phyloP scores from a whole-genome alignment of 2,888 invertebrate genomes.

The Griposia aprilina region DNA sequence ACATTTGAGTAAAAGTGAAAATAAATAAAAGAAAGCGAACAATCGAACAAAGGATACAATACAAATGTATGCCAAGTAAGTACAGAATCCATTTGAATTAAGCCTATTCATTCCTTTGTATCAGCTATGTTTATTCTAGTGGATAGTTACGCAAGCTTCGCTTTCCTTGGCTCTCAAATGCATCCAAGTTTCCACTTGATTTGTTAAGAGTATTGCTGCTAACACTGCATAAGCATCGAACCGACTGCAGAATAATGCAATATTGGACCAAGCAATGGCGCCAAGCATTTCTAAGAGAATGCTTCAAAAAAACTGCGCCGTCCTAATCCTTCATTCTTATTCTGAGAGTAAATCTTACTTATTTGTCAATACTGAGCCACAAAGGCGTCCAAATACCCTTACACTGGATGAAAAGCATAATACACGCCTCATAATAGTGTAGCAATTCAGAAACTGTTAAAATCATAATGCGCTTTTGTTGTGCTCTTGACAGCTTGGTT shows the following conservation, averaged over 20 bases:
- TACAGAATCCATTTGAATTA: slow-evolving; percentile 70
- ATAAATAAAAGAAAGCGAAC: slow-evolving; percentile 65
- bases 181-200: slow-evolving; percentile 85
- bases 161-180: slow-evolving; percentile 77
- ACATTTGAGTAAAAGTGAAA: slow-evolving; percentile 66
- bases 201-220: slow-evolving; percentile 81
- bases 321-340: slow-evolving; percentile 89
- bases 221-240: slow-evolving; percentile 75
- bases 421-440: slow-evolving; percentile 89
- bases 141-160: slow-evolving; percentile 83
- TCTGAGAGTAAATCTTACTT: slow-evolving; percentile 88
- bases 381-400: slow-evolving; percentile 89
- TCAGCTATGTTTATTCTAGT: slow-evolving; percentile 74
- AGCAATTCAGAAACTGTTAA: slow-evolving; percentile 90
- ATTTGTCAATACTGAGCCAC: slow-evolving; percentile 90
- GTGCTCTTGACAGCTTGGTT: slow-evolving; percentile 84
- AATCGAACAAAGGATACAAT: slow-evolving; percentile 64
- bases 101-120: slow-evolving; percentile 76
- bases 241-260: slow-evolving; percentile 84
- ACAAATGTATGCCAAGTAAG: slow-evolving; percentile 54
- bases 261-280: slow-evolving; percentile 82
- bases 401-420: slow-evolving; percentile 88
- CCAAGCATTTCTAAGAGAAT: slow-evolving; percentile 79
- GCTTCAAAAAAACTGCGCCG: slow-evolving; percentile 77
- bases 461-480: slow-evolving; percentile 90